Evolutionary conservation across 2,113 vertebrate species (phyloP), one percentile per base, ranked within the genome.

Genomic region (Potamarius usumacintae): DNA sequence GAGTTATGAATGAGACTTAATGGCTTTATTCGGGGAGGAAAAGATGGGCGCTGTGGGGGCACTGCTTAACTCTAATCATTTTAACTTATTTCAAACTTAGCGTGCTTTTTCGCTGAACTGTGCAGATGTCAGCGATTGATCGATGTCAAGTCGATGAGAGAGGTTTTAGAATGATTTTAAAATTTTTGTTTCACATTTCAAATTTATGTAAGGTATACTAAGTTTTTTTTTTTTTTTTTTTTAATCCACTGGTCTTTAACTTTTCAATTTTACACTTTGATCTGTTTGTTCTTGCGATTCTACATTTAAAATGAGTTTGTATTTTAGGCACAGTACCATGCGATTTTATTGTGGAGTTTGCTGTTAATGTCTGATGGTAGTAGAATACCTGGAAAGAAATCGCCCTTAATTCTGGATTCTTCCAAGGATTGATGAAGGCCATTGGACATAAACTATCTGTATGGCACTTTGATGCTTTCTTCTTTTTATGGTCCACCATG

Each of bases 391-490:
- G 48, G 77, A 84, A 81, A 79, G 60, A 82, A 91, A 88, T 84
- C 53, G 58, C 42, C n/a, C 42, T 86, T 89, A 88, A 87, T 90
- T 84, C 81, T 42, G 34, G 52, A 58, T 83, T 85, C 63, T 86
- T 86, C 53, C 27, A 15, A 82, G 84, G 84, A 90, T 89, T 86
- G 83, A 89, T 89, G 84, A 71, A 62, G 30, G 30, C 72, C 60
- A 84, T 74, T 82, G 90, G 74, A 88, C 84, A 85, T 88, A 84
- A 89, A 87, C 88, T 81, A 88, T 90, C 88, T 89, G 77, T 88
- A 84, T 86, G 85, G 65, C 87, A 90, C 88, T 88, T 88, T 90
- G 85, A 89, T 89, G 57, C 78, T 87, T 86, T 86, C 85, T 85
- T 65, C 62, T 85, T 85, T 90, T 91, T 83, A 89, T 85, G 80